Conservation (phyloP, 2,797 vertebrate species). For the Sebastes taczanowskii region DNA sequence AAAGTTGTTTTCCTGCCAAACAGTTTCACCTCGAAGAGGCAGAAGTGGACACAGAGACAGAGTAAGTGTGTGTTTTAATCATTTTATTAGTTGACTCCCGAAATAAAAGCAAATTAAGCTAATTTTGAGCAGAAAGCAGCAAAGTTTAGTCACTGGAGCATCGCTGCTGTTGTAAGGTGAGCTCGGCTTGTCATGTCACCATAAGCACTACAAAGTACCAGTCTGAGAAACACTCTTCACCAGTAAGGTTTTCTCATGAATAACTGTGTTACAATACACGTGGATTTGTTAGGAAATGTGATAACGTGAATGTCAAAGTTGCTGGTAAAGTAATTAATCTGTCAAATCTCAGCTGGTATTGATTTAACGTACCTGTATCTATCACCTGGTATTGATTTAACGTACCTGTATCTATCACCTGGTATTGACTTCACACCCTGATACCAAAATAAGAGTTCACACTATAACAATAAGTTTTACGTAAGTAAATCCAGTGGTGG, state of each 20-base stretch:
- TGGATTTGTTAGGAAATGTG: not conserved
- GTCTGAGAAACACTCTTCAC: not conserved
- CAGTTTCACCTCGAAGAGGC: not conserved
- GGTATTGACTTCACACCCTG: not conserved
- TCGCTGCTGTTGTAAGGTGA: constrained; percentile 8
- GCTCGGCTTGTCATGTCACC: constrained; percentile 8
- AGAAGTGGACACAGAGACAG: not conserved
- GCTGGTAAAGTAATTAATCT: not conserved
- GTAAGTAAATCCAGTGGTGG: not conserved
- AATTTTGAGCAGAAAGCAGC: not conserved
- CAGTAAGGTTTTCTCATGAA: not conserved
- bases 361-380: too few species aligned
- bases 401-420: too few species aligned
- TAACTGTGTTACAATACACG: not conserved
- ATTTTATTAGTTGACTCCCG: not conserved
- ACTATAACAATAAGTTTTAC: not conserved
- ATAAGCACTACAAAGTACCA: not conserved
- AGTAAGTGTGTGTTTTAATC: constrained; percentile 36
- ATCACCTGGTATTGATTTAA: too few species aligned
- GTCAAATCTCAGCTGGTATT: not conserved
- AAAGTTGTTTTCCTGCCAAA: constrained; percentile 38
- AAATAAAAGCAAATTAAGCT: not conserved
- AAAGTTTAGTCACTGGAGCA: constrained; percentile 31
- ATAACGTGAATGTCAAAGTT: not conserved
- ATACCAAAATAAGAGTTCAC: not conserved